Evolutionary conservation across 2,797 vertebrate species (phyloP).

Genomic region (Phataginus tetradactyla): DNA sequence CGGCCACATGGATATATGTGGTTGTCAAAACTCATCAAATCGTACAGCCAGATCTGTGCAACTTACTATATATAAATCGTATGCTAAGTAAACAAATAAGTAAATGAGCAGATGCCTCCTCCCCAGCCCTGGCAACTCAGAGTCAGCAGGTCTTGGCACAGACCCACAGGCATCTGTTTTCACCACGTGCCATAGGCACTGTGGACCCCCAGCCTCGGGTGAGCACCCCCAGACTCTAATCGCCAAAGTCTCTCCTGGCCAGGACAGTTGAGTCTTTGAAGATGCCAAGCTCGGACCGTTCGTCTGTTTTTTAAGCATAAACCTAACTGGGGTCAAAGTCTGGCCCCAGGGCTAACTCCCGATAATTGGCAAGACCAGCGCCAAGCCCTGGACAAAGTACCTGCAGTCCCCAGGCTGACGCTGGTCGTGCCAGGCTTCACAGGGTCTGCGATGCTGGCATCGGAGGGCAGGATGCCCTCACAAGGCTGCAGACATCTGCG

Average conservation of each 20-base stretch:
- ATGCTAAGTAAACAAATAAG: not conserved
- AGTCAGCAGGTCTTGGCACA: not conserved
- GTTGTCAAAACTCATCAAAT: not conserved
- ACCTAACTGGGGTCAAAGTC: not conserved
- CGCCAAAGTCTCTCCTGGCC: not conserved
- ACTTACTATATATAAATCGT: not conserved
- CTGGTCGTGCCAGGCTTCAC: constrained; percentile 38
- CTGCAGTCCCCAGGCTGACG: not conserved
- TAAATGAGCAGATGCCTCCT: too few species aligned
- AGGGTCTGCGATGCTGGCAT: not conserved
- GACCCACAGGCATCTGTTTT: not conserved
- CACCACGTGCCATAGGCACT: not conserved
- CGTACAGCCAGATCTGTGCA: not conserved
- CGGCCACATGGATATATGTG: not conserved
- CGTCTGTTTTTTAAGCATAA: constrained; percentile 30
- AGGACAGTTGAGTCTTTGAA: not conserved
- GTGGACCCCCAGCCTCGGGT: not conserved
- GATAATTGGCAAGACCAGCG: not conserved
- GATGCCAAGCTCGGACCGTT: not conserved
- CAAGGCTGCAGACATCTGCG: not conserved
- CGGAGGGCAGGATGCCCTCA: not conserved
- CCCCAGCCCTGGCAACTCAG: not conserved
- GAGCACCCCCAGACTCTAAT: not conserved
- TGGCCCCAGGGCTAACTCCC: not conserved
- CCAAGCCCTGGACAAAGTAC: constrained; percentile 34